Percentiles rank a stretch among this genome's conserved stretches.
Conservation (phyloP, 2,888 invertebrate genomes). For the Cyclophora albipunctata region DNA sequence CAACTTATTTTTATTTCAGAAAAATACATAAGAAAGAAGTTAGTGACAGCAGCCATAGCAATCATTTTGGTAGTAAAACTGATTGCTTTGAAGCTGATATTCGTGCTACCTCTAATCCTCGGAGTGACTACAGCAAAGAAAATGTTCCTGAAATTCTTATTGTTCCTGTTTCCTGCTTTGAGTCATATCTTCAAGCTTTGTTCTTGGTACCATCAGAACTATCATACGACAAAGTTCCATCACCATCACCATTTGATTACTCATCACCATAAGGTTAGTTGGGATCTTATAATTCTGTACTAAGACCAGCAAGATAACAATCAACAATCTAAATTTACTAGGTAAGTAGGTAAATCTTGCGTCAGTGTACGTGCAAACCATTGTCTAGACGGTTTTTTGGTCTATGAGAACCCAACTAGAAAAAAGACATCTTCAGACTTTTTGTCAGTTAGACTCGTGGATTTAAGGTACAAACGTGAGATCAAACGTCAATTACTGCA, state of each 20-base stretch:
- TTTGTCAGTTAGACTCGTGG: no score
- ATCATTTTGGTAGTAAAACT: slow-evolving; percentile 85
- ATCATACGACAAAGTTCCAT: slow-evolving; percentile 84
- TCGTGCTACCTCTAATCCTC: slow-evolving; percentile 84
- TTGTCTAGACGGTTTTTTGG: no score
- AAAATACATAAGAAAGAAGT: slow-evolving; percentile 84
- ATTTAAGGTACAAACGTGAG: no score
- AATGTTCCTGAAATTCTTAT: slow-evolving; percentile 84
- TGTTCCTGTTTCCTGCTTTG: slow-evolving; percentile 88
- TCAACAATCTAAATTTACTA: no score
- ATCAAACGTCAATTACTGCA: no score
- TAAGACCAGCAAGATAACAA: no score
- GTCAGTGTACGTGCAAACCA: no score
- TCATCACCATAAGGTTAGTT: slow-evolving; percentile 78
- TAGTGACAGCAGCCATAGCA: slow-evolving; percentile 83
- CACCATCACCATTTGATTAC: slow-evolving; percentile 88
- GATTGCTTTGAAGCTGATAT: slow-evolving; percentile 86
- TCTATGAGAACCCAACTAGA: no score
- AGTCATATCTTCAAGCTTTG: slow-evolving; percentile 90
- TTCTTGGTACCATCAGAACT: slow-evolving; percentile 85
- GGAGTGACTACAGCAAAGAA: slow-evolving; percentile 90
- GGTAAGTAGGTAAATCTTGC: neutral
- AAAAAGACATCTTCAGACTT: no score
- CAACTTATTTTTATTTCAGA: slow-evolving; percentile 58
- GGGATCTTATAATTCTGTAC: neutral